Conservation (phyloP, 2,888 invertebrate species). For the Cordilura impudica region DNA sequence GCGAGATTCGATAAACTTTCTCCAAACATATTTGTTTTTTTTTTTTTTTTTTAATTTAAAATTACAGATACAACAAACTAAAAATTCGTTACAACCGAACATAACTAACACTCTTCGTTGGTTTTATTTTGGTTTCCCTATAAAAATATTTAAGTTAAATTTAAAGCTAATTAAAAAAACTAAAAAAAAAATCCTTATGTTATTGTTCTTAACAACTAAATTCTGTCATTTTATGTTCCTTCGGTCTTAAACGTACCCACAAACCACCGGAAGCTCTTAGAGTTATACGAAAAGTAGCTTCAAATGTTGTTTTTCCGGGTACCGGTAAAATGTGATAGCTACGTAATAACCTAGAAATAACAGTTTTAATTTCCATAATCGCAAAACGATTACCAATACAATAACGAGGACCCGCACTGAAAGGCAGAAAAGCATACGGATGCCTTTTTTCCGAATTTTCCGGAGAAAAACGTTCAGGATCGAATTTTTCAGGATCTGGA, state of each 20-base stretch:
- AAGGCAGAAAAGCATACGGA: constrained; percentile 81
- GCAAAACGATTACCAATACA: constrained; percentile 81
- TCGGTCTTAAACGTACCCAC: constrained; percentile 79
- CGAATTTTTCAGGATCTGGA: constrained; percentile 80
- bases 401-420: constrained; percentile 81
- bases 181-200: neutral
- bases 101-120: no score
- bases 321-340: constrained; percentile 79
- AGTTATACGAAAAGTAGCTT: constrained; percentile 80
- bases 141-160: neutral
- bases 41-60: no score
- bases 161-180: neutral
- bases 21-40: no score
- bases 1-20: no score
- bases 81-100: no score
- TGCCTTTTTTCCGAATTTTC: constrained; percentile 79
- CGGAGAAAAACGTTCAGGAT: constrained; percentile 80
- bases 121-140: no score
- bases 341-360: constrained; percentile 79
- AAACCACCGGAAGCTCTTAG: constrained; percentile 81
- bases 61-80: no score
- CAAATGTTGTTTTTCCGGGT: constrained; percentile 79
- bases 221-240: constrained; percentile 59
- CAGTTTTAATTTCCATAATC: constrained; percentile 81
- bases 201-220: constrained; percentile 35